A percentile compares a stretch with the other conserved stretches of the same genome.
Conservation (phyloP, 2,113 vertebrate genomes). For the Crotophaga sulcirostris region DNA sequence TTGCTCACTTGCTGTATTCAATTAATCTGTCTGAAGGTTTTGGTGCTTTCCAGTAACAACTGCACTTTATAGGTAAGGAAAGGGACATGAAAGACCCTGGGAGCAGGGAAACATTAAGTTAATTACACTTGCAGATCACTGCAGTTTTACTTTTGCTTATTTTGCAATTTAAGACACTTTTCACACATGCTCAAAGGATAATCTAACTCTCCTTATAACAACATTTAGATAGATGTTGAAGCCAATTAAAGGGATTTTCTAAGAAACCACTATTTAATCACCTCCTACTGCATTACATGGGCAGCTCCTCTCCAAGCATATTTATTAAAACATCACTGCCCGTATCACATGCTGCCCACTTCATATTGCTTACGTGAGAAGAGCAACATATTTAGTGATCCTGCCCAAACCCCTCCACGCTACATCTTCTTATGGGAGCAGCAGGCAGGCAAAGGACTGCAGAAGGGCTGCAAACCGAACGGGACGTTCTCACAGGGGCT, state of each 20-base stretch:
- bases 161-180: neutral
- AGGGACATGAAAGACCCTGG: neutral
- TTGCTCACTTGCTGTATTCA: neutral
- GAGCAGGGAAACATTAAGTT: neutral
- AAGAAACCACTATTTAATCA: neutral
- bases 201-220: neutral
- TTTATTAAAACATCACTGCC: neutral
- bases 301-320: neutral
- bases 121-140: neutral
- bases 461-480: neutral
- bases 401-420: neutral
- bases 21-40: neutral
- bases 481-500: neutral
- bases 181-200: neutral
- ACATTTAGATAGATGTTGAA: neutral
- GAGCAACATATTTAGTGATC: too few relatives aligned
- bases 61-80: neutral
- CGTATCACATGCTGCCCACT: neutral
- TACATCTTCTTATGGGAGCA: rapidly evolving
- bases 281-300: neutral
- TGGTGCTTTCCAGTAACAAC: neutral
- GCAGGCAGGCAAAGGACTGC: neutral
- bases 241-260: neutral
- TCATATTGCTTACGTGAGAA: rapidly evolving
- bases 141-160: neutral